These are phyloP conservation scores for Zapus hudsonius DNA, from an alignment of 2,113 vertebrate genomes.

Conservation along the genomic window DNA sequence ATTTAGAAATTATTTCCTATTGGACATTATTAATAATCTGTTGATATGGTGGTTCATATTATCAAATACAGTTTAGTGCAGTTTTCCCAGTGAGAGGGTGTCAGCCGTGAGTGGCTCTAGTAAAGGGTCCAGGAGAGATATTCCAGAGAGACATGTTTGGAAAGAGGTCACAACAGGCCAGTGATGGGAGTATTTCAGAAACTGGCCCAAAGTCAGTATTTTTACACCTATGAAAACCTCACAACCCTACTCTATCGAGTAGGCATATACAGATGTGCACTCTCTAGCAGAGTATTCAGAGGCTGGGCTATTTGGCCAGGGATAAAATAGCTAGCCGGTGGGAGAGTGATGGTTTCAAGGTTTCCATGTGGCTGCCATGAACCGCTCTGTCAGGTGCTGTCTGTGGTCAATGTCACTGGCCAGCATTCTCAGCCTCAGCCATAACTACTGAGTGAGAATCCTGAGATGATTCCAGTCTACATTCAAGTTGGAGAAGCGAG, in stretches of 20 bases:
- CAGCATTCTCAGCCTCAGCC: neutral
- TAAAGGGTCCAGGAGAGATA: neutral
- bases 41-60: neutral
- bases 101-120: neutral
- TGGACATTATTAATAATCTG: constrained; percentile 46
- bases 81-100: constrained; percentile 33
- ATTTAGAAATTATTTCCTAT: constrained; percentile 27
- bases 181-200: neutral
- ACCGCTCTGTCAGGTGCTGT: neutral
- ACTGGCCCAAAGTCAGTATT: constrained; percentile 1
- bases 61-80: constrained; percentile 4
- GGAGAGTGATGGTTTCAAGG: neutral
- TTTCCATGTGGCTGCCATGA: neutral
- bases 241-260: neutral
- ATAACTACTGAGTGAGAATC: neutral
- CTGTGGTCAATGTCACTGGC: neutral
- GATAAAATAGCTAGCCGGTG: neutral
- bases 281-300: neutral
- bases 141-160: neutral
- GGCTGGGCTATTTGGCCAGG: neutral
- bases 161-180: neutral
- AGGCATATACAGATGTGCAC: neutral
- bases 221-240: constrained; percentile 4
- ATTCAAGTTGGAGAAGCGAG: neutral
- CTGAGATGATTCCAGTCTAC: neutral